Evolutionary conservation across 1,140 invertebrate genomes (phyloP).

Genomic region (Euborellia annulipes): DNA sequence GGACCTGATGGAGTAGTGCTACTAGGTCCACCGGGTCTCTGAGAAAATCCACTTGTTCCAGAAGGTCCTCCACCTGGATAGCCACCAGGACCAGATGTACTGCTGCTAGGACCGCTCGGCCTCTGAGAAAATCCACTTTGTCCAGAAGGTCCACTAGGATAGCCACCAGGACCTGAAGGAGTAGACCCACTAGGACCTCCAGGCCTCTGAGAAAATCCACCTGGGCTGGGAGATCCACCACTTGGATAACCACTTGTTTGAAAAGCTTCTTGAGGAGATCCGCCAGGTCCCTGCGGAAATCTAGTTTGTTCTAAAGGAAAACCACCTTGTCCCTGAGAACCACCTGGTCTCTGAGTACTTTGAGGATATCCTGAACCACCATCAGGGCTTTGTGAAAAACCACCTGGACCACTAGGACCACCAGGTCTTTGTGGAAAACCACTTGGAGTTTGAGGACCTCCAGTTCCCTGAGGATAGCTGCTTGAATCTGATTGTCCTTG

Average conservation of each 20-base stretch:
- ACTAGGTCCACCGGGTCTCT: conserved; percentile 3
- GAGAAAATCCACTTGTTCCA: conserved; percentile 6
- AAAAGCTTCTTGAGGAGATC: too few relatives aligned
- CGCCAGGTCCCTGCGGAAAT: too few relatives aligned
- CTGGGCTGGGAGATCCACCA: background rate
- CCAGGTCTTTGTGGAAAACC: conserved; percentile 4
- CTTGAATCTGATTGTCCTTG: conserved; percentile 5
- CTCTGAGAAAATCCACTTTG: conserved; percentile 1
- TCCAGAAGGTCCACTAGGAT: conserved; percentile 10
- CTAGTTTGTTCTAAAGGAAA: too few relatives aligned
- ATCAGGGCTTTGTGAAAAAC: conserved; percentile 3
- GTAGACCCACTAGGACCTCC: conserved; percentile 9
- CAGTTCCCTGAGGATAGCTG: conserved; percentile 3
- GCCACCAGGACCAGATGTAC: conserved; percentile 5
- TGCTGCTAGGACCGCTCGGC: background rate
- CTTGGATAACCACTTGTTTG: conserved; percentile 3
- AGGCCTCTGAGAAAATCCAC: conserved; percentile 2
- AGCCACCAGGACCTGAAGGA: conserved; percentile 17
- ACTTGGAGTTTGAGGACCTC: background rate
- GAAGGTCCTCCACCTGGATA: conserved; percentile 9
- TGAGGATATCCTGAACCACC: background rate
- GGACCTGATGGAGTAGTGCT: conserved; percentile 17
- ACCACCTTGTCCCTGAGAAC: conserved; percentile 5
- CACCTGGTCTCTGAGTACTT: conserved; percentile 6
- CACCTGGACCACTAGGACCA: conserved; percentile 7